Percentiles rank a stretch among this genome's conserved stretches.
phyloP scores from a whole-genome alignment of 1,140 invertebrate genomes.

The Pantala flavescens region DNA sequence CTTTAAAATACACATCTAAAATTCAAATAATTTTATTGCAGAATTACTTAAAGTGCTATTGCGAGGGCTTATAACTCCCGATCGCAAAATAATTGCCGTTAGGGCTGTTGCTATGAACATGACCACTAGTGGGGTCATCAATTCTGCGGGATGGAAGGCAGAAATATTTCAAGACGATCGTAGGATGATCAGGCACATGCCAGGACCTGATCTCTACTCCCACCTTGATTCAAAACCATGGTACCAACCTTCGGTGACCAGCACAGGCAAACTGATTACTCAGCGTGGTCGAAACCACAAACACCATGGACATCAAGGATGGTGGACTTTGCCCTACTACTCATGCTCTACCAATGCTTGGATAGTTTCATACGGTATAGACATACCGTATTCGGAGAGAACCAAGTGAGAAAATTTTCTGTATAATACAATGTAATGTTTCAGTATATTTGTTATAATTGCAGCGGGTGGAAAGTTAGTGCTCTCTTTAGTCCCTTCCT shows the following conservation, averaged over 20 bases:
- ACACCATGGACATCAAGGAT: constrained; percentile 47
- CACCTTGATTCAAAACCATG: background rate
- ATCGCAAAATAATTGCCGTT: background rate
- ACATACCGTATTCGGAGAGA: constrained; percentile 28
- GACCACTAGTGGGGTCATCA: background rate
- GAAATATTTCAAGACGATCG: background rate
- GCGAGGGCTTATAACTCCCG: background rate
- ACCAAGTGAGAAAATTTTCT: background rate
- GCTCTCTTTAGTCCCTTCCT: background rate
- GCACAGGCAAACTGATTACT: background rate
- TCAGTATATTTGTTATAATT: background rate
- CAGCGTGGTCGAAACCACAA: background rate
- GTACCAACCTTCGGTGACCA: background rate
- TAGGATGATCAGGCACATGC: background rate
- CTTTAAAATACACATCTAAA: background rate
- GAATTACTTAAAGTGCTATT: background rate
- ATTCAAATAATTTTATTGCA: background rate
- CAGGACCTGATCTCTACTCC: background rate
- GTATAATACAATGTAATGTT: background rate
- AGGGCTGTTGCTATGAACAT: background rate
- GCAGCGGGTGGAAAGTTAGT: background rate
- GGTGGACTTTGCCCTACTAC: constrained; percentile 73
- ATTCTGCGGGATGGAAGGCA: background rate
- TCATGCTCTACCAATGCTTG: constrained; percentile 58
- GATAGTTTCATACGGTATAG: constrained; percentile 67